phyloP scores from a whole-genome alignment of 2,113 vertebrate genomes.

The Centropristis striata region DNA sequence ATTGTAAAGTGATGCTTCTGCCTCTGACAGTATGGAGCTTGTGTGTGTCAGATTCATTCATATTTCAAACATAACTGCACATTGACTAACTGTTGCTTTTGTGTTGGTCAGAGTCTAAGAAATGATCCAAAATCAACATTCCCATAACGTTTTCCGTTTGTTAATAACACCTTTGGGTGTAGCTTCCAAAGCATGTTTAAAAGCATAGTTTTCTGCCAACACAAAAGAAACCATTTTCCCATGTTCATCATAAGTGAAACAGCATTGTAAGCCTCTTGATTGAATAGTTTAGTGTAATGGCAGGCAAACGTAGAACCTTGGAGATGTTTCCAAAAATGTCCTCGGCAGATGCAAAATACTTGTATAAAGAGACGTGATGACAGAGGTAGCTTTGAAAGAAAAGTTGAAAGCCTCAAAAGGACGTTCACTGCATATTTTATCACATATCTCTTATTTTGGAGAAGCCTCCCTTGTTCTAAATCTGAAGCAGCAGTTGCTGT shows the following conservation, averaged over 20 bases:
- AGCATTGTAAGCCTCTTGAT: neutral
- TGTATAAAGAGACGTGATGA: neutral
- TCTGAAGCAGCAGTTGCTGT: neutral
- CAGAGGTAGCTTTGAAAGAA: neutral
- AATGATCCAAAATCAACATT: conserved; percentile 87
- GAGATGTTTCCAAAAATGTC: conserved; percentile 8
- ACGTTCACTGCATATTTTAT: conserved; percentile 18
- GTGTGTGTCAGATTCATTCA: conserved; percentile 81
- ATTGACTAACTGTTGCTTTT: conserved; percentile 84
- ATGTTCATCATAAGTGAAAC: neutral
- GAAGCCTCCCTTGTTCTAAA: neutral
- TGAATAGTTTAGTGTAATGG: neutral
- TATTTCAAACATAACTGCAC: conserved; percentile 83
- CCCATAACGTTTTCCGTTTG: conserved; percentile 6
- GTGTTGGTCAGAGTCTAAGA: conserved; percentile 75
- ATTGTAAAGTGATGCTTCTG: conserved; percentile 21
- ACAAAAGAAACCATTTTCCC: neutral
- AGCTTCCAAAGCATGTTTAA: neutral
- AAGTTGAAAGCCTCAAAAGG: neutral
- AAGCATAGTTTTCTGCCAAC: neutral
- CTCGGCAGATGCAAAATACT: conserved; percentile 4
- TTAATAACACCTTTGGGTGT: neutral
- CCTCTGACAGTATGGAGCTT: conserved; percentile 11
- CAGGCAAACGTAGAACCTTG: neutral
- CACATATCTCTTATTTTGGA: neutral